Evolutionary conservation across 2,797 vertebrate species (phyloP).

Genomic region (Tenualosa thibaudeaui): DNA sequence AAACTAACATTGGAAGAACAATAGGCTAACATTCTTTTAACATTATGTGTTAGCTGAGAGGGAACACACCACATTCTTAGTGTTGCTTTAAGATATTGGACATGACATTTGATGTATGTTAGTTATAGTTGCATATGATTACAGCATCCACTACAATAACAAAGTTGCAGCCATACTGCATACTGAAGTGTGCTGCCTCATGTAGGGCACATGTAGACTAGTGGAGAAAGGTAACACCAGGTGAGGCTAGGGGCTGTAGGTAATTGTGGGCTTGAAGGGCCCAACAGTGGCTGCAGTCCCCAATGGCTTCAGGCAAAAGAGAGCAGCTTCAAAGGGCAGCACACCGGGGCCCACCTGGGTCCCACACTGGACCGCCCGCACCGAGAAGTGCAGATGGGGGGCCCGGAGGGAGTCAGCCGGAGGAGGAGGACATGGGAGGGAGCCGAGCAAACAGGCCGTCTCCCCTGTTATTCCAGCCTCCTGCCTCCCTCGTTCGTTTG

Average conservation of each 20-base stretch:
- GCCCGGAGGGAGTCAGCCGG: neutral
- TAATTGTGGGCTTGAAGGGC: slow-evolving; percentile 8
- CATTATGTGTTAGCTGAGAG: too few species aligned
- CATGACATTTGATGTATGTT: too few species aligned
- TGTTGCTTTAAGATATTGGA: too few species aligned
- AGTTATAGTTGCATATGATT: neutral
- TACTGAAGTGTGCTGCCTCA: neutral
- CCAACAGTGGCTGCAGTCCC: neutral
- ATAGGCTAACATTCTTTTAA: too few species aligned
- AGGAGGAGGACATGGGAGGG: slow-evolving; percentile 22
- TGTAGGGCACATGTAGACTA: neutral
- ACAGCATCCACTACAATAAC: neutral
- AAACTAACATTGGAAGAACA: too few species aligned
- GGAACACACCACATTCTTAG: too few species aligned
- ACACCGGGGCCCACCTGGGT: slow-evolving; percentile 32
- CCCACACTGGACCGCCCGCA: slow-evolving; percentile 9
- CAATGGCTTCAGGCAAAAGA: neutral
- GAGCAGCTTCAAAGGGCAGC: neutral
- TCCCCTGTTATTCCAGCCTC: slow-evolving; percentile 81
- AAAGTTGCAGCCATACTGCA: neutral
- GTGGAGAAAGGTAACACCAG: slow-evolving; percentile 28
- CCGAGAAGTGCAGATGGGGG: neutral
- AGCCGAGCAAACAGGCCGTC: slow-evolving; percentile 79
- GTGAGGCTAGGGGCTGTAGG: slow-evolving; percentile 10
- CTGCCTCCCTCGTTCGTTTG: slow-evolving; percentile 76